Conservation (phyloP, 2,888 invertebrate genomes). For the Agriopis marginaria region DNA sequence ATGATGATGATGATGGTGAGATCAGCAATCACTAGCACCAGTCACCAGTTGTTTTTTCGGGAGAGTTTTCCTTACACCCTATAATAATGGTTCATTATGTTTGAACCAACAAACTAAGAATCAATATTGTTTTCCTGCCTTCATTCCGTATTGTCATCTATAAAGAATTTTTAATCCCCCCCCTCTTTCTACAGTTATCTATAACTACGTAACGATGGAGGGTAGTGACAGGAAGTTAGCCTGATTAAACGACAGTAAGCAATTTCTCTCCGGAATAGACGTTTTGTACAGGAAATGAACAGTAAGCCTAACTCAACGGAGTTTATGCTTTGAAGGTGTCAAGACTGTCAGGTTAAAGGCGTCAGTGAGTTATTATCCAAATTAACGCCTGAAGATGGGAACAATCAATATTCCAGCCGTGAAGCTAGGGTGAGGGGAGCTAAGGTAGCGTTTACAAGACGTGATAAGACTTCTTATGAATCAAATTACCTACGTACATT, state of each 20-base stretch:
- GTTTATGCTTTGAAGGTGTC: slow-evolving; percentile 37
- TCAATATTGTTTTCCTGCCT: no score
- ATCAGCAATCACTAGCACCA: no score
- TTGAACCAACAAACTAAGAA: no score
- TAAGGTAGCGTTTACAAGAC: slow-evolving; percentile 26
- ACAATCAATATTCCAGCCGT: slow-evolving; percentile 28
- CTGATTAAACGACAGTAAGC: slow-evolving; percentile 46
- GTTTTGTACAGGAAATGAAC: slow-evolving; percentile 53
- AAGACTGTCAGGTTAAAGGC: slow-evolving; percentile 20
- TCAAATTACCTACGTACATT: not conserved
- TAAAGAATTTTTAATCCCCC: no score
- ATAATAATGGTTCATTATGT: no score
- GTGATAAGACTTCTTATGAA: slow-evolving; percentile 28
- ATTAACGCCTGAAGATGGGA: slow-evolving; percentile 13
- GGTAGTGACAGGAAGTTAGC: slow-evolving; percentile 41
- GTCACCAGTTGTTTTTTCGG: no score
- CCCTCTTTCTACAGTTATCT: not conserved
- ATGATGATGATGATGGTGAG: no score
- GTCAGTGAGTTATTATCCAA: slow-evolving; percentile 28
- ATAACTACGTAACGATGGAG: not conserved
- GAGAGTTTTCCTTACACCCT: no score
- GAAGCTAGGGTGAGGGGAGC: slow-evolving; percentile 7
- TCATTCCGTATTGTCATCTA: not conserved
- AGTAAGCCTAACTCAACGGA: slow-evolving; percentile 30
- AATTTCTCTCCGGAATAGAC: slow-evolving; percentile 37